A percentile compares a stretch with the other conserved stretches of the same genome.
These are phyloP conservation scores for Lumbricus terrestris DNA, from an alignment of 2,888 invertebrate genomes.

Conservation along the genomic window DNA sequence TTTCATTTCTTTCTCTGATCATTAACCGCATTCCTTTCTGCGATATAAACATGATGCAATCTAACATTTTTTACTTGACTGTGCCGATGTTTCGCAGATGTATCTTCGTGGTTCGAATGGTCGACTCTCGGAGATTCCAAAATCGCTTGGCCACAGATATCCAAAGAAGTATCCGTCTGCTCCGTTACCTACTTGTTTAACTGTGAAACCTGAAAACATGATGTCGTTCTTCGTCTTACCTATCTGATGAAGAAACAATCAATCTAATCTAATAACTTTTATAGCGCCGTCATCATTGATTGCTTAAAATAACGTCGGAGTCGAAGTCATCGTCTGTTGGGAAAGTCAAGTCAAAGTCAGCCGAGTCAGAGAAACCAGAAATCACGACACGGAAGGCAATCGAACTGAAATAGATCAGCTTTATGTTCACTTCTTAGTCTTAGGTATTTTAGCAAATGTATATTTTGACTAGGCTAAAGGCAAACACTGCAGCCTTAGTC, in stretches of 20 bases:
- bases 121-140: neutral
- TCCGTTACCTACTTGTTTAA: neutral
- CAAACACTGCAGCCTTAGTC: neutral
- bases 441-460: neutral
- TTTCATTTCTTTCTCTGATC: no score
- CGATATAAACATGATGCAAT: neutral
- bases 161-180: neutral
- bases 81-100: neutral
- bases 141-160: neutral
- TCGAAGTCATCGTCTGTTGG: no score
- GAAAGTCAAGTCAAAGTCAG: no score
- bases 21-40: neutral
- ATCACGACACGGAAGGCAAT: no score
- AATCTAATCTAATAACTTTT: no score
- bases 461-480: neutral
- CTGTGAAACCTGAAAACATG: neutral
- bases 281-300: no score
- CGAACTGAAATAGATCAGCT: no score
- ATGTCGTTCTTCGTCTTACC: no score
- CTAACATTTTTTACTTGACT: neutral
- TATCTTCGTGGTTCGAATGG: neutral
- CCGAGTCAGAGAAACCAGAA: no score
- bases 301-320: no score
- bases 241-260: no score
- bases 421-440: neutral